Percentiles rank a stretch among this genome's conserved stretches.
Evolutionary conservation across 2,888 invertebrate genomes (phyloP).

Genomic region (Sericinus montela): DNA sequence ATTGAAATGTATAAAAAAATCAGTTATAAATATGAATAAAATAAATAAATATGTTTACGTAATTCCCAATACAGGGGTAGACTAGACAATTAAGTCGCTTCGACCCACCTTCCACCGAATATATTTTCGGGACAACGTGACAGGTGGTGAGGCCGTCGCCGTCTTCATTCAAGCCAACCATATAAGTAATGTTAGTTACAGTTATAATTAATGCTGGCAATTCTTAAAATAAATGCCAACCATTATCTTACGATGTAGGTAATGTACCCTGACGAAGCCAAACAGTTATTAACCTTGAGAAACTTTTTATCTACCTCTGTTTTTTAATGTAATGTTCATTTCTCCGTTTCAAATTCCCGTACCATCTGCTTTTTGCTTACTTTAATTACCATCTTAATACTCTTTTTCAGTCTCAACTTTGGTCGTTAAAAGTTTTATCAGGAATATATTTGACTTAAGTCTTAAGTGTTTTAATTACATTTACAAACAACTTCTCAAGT

Average conservation of each 20-base stretch:
- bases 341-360: not conserved
- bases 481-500: not conserved
- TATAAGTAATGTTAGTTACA: too few relatives aligned
- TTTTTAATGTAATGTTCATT: constrained; percentile 1
- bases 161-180: too few relatives aligned
- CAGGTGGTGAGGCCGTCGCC: too few relatives aligned
- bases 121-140: too few relatives aligned
- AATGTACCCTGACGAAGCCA: not conserved
- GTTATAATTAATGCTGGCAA: too few relatives aligned
- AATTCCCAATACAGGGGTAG: too few relatives aligned
- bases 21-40: too few relatives aligned
- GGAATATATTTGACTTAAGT: not conserved
- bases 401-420: constrained; percentile 3
- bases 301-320: constrained; percentile 3
- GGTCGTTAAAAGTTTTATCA: constrained; percentile 6
- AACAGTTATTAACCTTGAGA: not conserved
- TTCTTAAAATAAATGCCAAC: too few relatives aligned
- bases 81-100: too few relatives aligned
- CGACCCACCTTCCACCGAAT: too few relatives aligned
- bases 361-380: constrained; percentile 7
- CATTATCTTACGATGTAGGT: not conserved
- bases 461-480: not conserved
- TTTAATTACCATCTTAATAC: constrained; percentile 12
- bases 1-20: too few relatives aligned
- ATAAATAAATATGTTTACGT: too few relatives aligned